phyloP scores from a whole-genome alignment of 2,888 invertebrate genomes.

The Esperia sulphurella region DNA sequence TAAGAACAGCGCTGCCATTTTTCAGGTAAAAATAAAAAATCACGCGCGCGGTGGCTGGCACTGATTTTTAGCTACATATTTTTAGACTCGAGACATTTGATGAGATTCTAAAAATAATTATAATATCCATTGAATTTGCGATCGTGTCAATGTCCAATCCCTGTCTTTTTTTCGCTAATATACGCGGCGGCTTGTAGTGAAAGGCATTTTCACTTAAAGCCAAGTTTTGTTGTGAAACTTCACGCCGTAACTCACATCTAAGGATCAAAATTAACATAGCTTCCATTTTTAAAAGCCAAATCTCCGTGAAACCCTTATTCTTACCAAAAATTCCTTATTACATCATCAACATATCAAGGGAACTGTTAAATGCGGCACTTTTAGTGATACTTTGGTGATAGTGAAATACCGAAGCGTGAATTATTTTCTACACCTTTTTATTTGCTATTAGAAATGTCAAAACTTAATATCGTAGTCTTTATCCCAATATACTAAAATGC shows the following conservation, averaged over 20 bases:
- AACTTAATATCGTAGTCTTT: background rate
- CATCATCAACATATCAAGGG: conserved; percentile 24
- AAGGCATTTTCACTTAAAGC: background rate
- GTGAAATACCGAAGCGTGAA: conserved; percentile 51
- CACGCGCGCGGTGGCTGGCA: too few relatives aligned
- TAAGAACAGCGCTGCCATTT: too few relatives aligned
- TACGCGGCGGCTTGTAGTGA: too few relatives aligned
- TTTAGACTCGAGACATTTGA: too few relatives aligned
- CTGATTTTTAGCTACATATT: too few relatives aligned
- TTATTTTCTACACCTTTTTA: background rate
- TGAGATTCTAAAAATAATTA: too few relatives aligned
- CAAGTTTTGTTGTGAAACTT: conserved; percentile 34
- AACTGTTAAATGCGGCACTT: conserved; percentile 56
- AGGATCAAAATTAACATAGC: conserved; percentile 38
- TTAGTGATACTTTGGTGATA: conserved; percentile 35
- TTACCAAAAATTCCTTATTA: conserved; percentile 41
- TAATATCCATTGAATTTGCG: too few relatives aligned
- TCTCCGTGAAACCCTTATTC: conserved; percentile 47
- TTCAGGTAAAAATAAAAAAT: too few relatives aligned
- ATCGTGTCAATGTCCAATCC: too few relatives aligned
- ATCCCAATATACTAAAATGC: background rate
- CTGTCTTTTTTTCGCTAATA: too few relatives aligned
- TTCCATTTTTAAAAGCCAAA: conserved; percentile 33
- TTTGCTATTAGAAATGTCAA: background rate
- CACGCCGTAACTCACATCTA: conserved; percentile 33